Evolutionary conservation across 2,888 invertebrate species (phyloP).

Genomic region (Drosophila macrothrix): DNA sequence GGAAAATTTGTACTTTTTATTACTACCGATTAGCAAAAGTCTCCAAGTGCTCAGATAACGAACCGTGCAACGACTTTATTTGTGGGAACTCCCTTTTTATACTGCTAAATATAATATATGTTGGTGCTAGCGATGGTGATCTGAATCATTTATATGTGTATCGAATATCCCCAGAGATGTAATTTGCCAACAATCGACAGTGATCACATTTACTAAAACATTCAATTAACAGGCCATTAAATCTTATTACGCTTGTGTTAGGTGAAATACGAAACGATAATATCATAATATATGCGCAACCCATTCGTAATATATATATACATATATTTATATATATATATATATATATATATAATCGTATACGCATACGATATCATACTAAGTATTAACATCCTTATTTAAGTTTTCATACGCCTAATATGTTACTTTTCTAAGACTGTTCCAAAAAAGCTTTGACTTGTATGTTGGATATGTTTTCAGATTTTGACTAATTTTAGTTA

Average conservation of each 20-base stretch:
- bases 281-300: background rate
- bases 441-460: too few species aligned
- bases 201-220: background rate
- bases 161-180: conserved; percentile 19
- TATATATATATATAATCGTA: background rate
- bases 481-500: too few species aligned
- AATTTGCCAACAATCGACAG: background rate
- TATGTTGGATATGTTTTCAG: too few species aligned
- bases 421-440: too few species aligned
- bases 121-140: background rate
- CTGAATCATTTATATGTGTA: background rate
- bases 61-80: rapidly evolving
- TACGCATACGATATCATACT: too few species aligned
- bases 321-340: background rate
- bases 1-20: conserved; percentile 19
- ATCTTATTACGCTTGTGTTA: too few species aligned
- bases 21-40: background rate
- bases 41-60: too few species aligned
- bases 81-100: too few species aligned
- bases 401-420: too few species aligned
- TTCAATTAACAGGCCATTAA: background rate
- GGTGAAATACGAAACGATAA: background rate
- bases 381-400: too few species aligned
- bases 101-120: too few species aligned
- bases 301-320: background rate